Base-by-base conservation (phyloP, 2,888 invertebrate species). In the Zhuqinia jingwanae region DNA sequence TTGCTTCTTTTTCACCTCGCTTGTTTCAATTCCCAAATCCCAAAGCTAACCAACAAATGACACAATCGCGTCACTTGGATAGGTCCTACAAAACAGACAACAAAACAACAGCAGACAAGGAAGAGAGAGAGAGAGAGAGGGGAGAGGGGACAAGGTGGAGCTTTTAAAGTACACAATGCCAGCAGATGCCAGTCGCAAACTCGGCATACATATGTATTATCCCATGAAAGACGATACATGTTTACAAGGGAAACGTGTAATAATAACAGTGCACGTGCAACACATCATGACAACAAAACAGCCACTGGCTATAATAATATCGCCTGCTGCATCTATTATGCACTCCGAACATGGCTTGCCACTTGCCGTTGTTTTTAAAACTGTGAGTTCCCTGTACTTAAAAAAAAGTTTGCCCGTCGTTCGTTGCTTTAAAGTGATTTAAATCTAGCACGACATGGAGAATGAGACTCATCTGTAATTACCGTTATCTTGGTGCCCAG, bases 401-500 rank as follows among this genome's bases (percentile, higher is more conserved):
- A 36, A 36, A 36, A n/a, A n/a, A n/a, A n/a, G n/a, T n/a, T n/a
- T n/a, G n/a, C n/a, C n/a, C n/a, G n/a, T n/a, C 36, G 8, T 36
- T 36, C 36, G 36, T 36, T 36, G 60, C 27, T 30, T 10, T 60
- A 27, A 60, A 60, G 60, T 30, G 60, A 60, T 60, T 60, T 27
- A 60, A 60, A 60, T 60, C 30, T 60, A 30, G 15, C 60, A 60
- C 27, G 60, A 13, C 60, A 60, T 56, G 20, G 22, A 11, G 10
- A 22, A 56, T 56, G 56, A 20, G 10, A 1, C 22, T 56, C 56
- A 22, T 56, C 17, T 56, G 56, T 56, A 56, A 56, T 56, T 56
- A 20, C 56, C 17, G 8, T 56, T 56, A 56, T 56, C 56, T 6
- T n/a, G n/a, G n/a, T 56, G 20, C 11, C 56, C 10, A 56, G 22